Evolutionary conservation across 2,797 vertebrate species (phyloP), one percentile per base, ranked within the genome.

Genomic region (Anguilla marmorata): DNA sequence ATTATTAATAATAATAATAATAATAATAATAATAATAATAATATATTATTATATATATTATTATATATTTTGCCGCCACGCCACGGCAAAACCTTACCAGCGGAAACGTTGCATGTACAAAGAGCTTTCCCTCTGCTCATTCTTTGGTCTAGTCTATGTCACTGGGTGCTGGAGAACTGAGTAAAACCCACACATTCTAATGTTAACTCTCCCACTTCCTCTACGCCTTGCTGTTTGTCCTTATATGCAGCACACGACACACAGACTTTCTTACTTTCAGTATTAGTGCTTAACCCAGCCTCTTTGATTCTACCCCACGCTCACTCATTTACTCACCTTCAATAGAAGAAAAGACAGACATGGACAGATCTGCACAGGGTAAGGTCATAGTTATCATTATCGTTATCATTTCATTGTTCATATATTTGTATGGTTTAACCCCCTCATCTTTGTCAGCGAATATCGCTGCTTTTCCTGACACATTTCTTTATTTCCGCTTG

Each of bases 281-380:
- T 82, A 45, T 86, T 37, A 87, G 80, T 27, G 48, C 56, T 72
- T 89, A 27, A 90, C 66, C 41, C 54, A 48, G n/a, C 9, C 83
- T 24, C 6, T 33, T 86, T 8, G 8, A 37, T 76, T 50, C 45
- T 30, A 33, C 52, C 27, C 33, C 16, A 66, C 30, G n/a, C 8
- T 82, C 41, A 82, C 8, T 48, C 21, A 82, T 24, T 82, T 48
- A 48, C 8, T 50, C 21, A 82, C 14, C 3, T 33, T 37, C 66
- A 85, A 52, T 54, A 56, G 80, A 63, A 37, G 48, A 56, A 87
- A 63, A 41, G 37, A 86, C 24, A 90, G 72, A 93, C 87, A 95
- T 95, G 94, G 94, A 93, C 48, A 87, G 58, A 60, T 30, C 2
- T 4, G 52, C 9, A 90, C 95, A 96, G 94, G 95, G 95, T 95